phyloP scores from a whole-genome alignment of 1,140 invertebrate species.

The roundworm (Caenorhabditis elegans) region DNA sequence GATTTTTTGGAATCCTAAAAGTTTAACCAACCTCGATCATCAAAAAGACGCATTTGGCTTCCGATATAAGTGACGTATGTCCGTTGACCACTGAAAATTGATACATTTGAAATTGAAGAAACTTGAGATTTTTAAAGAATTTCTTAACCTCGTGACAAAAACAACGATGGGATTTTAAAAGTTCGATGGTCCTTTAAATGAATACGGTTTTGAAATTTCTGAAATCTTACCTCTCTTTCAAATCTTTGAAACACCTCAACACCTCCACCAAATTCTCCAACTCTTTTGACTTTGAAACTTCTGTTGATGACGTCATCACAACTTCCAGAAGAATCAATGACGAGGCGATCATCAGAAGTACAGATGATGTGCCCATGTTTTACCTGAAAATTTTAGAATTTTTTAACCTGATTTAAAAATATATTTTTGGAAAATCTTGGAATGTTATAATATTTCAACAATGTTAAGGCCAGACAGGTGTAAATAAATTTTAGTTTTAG shows the following conservation, averaged over 20 bases:
- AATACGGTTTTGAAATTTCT: too few species aligned
- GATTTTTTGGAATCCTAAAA: neutral
- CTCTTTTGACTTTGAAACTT: neutral
- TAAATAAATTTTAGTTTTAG: too few species aligned
- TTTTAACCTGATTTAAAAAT: neutral
- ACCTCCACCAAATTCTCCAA: neutral
- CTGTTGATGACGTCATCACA: neutral
- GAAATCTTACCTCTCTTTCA: neutral
- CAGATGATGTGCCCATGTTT: conserved; percentile 4
- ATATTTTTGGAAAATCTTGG: neutral
- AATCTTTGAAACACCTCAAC: conserved; percentile 4
- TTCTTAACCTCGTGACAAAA: too few species aligned
- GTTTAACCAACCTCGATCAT: neutral
- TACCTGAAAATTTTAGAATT: too few species aligned
- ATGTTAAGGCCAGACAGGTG: too few species aligned
- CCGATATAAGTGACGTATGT: neutral
- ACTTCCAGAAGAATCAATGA: neutral
- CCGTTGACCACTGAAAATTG: neutral
- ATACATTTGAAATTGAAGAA: too few species aligned
- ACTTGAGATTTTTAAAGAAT: too few species aligned
- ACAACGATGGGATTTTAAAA: too few species aligned
- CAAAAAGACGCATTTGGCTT: neutral
- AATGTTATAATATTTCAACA: neutral
- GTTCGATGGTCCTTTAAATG: too few species aligned
- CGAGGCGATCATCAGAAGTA: neutral